Conservation (phyloP, 30 jellyfish, hydroid and myxozoan species). For the Pseudorhiza aurosa region DNA sequence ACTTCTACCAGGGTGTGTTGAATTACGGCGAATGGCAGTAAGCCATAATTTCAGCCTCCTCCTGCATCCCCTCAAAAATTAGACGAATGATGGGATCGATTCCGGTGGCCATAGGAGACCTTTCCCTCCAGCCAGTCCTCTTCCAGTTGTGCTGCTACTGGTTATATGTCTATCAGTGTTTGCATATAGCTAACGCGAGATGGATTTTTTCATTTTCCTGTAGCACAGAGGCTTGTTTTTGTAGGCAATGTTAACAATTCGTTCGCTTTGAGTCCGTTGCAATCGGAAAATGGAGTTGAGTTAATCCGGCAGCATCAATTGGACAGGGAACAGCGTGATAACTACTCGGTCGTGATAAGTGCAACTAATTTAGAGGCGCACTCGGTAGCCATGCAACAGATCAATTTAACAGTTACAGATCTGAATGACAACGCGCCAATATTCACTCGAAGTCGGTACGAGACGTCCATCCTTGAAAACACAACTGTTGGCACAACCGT, state of each 20-base stretch:
- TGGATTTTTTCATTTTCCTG: too few relatives aligned
- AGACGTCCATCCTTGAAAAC: conserved; percentile 61
- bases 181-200: neutral
- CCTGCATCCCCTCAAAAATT: too few relatives aligned
- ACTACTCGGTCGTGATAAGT: conserved; percentile 46
- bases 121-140: too few relatives aligned
- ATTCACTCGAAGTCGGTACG: conserved; percentile 60
- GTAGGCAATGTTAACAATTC: conserved; percentile 80
- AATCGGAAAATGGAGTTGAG: conserved; percentile 40
- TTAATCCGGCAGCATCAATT: conserved; percentile 54
- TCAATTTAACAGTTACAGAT: conserved; percentile 72
- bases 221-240: too few relatives aligned
- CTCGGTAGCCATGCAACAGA: conserved; percentile 37
- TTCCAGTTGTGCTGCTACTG: too few relatives aligned
- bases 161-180: neutral
- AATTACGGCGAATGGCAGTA: too few relatives aligned
- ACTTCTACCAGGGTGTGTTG: too few relatives aligned
- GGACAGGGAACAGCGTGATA: conserved; percentile 75
- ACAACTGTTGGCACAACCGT: conserved; percentile 72
- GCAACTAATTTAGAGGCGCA: conserved; percentile 67
- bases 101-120: too few relatives aligned
- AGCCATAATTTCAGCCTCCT: too few relatives aligned
- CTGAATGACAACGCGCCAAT: conserved; percentile 83
- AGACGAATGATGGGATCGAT: too few relatives aligned
- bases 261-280: conserved; percentile 53